These are phyloP conservation scores for Eubasilissa splendida DNA, from an alignment of 2,888 invertebrate species.

Conservation along the genomic window DNA sequence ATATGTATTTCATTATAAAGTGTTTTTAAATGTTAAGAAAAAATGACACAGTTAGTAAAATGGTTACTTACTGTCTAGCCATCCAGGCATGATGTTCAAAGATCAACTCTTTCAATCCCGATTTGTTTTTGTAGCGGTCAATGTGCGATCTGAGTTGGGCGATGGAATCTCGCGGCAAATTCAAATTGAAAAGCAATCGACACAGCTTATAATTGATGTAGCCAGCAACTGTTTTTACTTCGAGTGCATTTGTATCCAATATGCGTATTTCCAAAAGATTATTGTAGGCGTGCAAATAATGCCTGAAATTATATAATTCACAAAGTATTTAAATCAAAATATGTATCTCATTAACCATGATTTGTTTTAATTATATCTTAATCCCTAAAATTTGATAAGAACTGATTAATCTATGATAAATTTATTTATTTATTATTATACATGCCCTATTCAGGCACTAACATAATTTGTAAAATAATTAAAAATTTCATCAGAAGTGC, in stretches of 20 bases:
- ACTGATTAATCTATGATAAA: too few relatives aligned
- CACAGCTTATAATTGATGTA: conserved; percentile 97
- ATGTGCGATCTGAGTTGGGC: conserved; percentile 94
- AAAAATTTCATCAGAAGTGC: too few relatives aligned
- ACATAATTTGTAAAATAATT: too few relatives aligned
- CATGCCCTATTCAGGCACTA: too few relatives aligned
- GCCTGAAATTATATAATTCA: conserved; percentile 66
- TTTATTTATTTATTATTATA: too few relatives aligned
- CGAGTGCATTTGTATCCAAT: conserved; percentile 91
- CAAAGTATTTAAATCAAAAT: not conserved
- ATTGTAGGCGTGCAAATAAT: conserved; percentile 91
- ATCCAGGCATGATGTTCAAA: conserved; percentile 98
- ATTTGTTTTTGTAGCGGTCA: conserved; percentile 86
- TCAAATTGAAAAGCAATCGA: conserved; percentile 89
- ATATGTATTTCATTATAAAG: too few relatives aligned
- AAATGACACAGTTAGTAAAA: not conserved
- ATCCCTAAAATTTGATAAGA: too few relatives aligned
- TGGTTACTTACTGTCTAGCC: conserved; percentile 85
- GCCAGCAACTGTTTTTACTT: conserved; percentile 95
- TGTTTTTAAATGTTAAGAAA: too few relatives aligned
- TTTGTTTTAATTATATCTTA: too few relatives aligned
- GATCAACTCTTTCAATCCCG: conserved; percentile 87
- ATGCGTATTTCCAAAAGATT: conserved; percentile 90
- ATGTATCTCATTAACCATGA: not conserved
- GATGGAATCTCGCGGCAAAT: conserved; percentile 94